phyloP scores from a whole-genome alignment of 2,888 invertebrate species.

The Halictus quadricinctus region DNA sequence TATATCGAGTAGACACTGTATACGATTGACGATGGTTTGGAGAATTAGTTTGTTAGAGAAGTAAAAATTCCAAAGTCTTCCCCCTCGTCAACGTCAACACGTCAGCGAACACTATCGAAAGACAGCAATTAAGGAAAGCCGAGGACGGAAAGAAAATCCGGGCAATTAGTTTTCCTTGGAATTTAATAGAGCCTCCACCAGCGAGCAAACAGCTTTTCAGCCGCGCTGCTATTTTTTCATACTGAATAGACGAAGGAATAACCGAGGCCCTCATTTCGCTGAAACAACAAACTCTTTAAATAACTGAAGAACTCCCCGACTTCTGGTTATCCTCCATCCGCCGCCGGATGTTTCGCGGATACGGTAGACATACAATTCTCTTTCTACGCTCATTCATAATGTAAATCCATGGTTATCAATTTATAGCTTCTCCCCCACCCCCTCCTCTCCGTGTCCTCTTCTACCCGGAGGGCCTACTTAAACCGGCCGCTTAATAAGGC shows the following conservation, averaged over 20 bases:
- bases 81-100: neutral
- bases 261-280: neutral
- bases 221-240: neutral
- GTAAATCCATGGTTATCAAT: conserved; percentile 6
- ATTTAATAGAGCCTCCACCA: neutral
- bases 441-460: neutral
- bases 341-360: neutral
- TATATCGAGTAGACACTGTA: too few species aligned
- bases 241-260: neutral
- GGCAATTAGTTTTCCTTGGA: neutral
- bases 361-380: neutral
- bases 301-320: neutral
- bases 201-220: neutral
- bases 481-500: neutral
- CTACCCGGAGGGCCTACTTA: neutral
- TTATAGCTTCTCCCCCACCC: neutral
- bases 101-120: neutral
- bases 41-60: too few species aligned
- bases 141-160: neutral
- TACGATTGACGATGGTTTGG: too few species aligned
- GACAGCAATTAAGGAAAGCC: neutral
- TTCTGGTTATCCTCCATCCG: neutral
- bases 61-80: too few species aligned
- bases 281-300: conserved; percentile 3
- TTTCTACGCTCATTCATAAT: neutral